A percentile compares a stretch with the other conserved stretches of the same genome.
Evolutionary conservation across 2,797 vertebrate genomes (phyloP).

Genomic region (Anisognathus igniventris): DNA sequence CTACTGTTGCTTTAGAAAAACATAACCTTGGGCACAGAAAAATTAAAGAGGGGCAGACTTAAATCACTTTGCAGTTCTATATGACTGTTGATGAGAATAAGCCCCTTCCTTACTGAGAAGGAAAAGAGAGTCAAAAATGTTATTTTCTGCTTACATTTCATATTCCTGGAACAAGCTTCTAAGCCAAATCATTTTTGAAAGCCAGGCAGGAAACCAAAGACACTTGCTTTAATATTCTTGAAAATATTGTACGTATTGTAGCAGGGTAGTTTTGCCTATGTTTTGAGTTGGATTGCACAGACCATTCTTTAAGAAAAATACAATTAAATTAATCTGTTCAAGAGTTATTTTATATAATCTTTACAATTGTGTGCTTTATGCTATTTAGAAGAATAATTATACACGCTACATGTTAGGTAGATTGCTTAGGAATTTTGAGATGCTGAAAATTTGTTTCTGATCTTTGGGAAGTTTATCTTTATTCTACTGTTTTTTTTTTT

Average conservation of each 20-base stretch:
- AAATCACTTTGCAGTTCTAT: not conserved
- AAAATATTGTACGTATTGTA: not conserved
- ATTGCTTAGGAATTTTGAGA: not conserved
- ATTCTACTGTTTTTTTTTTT: not conserved
- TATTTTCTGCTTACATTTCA: not conserved
- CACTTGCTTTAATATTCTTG: not conserved
- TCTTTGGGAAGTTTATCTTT: not conserved
- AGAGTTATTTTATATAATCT: not conserved
- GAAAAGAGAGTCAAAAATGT: not conserved
- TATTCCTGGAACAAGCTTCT: not conserved
- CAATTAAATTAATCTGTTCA: not conserved
- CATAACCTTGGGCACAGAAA: not conserved
- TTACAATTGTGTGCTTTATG: not conserved
- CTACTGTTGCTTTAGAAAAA: not conserved
- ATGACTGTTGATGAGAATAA: not conserved
- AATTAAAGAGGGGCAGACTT: not conserved
- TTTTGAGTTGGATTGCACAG: not conserved
- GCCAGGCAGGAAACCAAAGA: not conserved
- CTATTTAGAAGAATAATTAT: not conserved
- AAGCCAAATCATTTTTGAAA: not conserved
- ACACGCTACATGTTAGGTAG: rapidly evolving
- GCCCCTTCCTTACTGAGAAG: not conserved
- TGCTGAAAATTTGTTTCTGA: not conserved
- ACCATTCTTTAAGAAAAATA: not conserved
- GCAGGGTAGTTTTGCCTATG: not conserved